These are phyloP conservation scores for Melinopterus prodromus DNA, from an alignment of 2,888 invertebrate genomes.

Conservation along the genomic window DNA sequence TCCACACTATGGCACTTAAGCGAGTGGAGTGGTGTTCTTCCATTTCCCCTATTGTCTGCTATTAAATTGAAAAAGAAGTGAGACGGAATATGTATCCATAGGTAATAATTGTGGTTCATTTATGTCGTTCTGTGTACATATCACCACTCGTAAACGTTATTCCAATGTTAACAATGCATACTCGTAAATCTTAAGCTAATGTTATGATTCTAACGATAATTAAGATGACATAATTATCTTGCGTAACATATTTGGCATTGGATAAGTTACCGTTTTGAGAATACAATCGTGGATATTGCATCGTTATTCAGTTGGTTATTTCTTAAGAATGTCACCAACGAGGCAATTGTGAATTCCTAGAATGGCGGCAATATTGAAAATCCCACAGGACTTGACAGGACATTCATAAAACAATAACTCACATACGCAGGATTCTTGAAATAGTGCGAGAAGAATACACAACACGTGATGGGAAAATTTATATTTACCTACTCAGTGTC, in stretches of 20 bases:
- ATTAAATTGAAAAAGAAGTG: too few species aligned
- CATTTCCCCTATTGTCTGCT: not conserved
- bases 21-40: not conserved
- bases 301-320: not conserved
- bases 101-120: too few species aligned
- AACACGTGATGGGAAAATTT: not conserved
- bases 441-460: not conserved
- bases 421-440: not conserved
- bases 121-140: too few species aligned
- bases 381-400: not conserved
- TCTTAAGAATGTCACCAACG: not conserved
- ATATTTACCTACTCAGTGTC: not conserved
- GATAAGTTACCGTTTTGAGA: not conserved
- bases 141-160: too few species aligned
- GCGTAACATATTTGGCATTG: not conserved
- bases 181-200: not conserved
- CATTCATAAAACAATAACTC: not conserved
- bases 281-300: not conserved
- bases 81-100: too few species aligned
- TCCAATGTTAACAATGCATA: not conserved
- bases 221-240: not conserved
- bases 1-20: not conserved
- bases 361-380: not conserved
- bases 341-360: not conserved
- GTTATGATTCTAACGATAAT: not conserved